These are phyloP conservation scores for Pogonomyrmex barbatus DNA, from an alignment of 1,140 invertebrate species.

Conservation along the genomic window DNA sequence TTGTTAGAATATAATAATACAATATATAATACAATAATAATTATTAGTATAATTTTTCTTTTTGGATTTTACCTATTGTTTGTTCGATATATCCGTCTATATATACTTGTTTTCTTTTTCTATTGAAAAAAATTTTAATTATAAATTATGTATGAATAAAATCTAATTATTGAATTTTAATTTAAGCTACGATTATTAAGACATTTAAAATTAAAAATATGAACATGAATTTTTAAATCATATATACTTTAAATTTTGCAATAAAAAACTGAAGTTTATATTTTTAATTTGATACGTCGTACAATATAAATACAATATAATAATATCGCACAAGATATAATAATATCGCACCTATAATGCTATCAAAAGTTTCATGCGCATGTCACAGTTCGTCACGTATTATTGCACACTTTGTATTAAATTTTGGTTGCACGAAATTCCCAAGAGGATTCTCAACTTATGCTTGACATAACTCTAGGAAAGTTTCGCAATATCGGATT, in stretches of 20 bases:
- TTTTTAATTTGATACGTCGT: neutral
- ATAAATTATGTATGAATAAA: neutral
- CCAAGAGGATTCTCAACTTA: neutral
- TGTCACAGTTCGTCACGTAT: neutral
- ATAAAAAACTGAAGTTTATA: neutral
- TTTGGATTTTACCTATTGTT: neutral
- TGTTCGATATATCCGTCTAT: no score
- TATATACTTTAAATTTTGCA: neutral
- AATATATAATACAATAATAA: neutral
- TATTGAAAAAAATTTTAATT: neutral
- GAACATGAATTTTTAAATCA: neutral
- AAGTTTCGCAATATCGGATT: constrained; percentile 13
- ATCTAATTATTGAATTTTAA: neutral
- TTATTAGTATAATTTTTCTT: neutral
- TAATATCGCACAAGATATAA: neutral
- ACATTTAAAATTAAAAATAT: neutral
- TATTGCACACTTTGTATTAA: constrained; percentile 42
- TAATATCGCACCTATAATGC: neutral
- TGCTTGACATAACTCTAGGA: neutral
- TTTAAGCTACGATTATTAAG: neutral
- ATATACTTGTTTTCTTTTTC: neutral
- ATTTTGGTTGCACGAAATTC: constrained; percentile 4
- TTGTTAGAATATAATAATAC: neutral
- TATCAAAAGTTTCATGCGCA: neutral
- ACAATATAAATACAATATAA: neutral